A percentile compares a stretch with the other conserved stretches of the same genome.
These are phyloP conservation scores for Perizoma affinitatum DNA, from an alignment of 2,888 invertebrate genomes.

Conservation along the genomic window DNA sequence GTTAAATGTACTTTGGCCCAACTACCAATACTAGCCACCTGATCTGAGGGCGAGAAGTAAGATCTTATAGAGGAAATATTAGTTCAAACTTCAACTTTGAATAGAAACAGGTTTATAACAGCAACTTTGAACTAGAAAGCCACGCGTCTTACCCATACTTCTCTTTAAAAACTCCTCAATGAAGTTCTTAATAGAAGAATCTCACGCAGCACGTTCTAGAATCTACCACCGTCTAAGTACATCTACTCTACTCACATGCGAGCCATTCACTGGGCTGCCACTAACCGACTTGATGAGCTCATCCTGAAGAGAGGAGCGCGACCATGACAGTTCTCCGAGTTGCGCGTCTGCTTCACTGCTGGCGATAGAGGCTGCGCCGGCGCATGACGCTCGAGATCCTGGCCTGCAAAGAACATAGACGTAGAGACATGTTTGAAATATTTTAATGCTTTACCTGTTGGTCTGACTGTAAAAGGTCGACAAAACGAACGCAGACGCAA, in stretches of 20 bases:
- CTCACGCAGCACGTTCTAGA: conserved; percentile 1
- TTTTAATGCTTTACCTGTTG: neutral
- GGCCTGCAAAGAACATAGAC: conserved; percentile 53
- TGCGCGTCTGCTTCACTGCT: conserved; percentile 79
- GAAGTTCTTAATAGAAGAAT: too few relatives aligned
- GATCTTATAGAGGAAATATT: neutral
- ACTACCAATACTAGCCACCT: too few relatives aligned
- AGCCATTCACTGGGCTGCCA: conserved; percentile 72
- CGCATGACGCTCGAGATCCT: conserved; percentile 84
- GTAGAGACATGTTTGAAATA: too few relatives aligned
- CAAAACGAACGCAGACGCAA: too few relatives aligned
- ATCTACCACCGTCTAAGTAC: conserved; percentile 14
- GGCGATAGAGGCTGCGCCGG: conserved; percentile 84
- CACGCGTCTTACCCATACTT: neutral
- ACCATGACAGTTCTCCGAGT: conserved; percentile 85
- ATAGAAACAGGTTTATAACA: neutral
- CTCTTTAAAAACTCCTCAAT: neutral
- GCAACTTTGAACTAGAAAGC: too few relatives aligned
- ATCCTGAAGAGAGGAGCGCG: conserved; percentile 87
- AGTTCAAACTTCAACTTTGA: neutral
- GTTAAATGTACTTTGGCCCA: too few relatives aligned
- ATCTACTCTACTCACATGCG: conserved; percentile 71
- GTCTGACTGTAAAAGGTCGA: too few relatives aligned
- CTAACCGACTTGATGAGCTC: conserved; percentile 87
- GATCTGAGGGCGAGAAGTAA: too few relatives aligned